Base-by-base conservation (phyloP, 1,140 invertebrate genomes). In the Drosophila burlai region DNA sequence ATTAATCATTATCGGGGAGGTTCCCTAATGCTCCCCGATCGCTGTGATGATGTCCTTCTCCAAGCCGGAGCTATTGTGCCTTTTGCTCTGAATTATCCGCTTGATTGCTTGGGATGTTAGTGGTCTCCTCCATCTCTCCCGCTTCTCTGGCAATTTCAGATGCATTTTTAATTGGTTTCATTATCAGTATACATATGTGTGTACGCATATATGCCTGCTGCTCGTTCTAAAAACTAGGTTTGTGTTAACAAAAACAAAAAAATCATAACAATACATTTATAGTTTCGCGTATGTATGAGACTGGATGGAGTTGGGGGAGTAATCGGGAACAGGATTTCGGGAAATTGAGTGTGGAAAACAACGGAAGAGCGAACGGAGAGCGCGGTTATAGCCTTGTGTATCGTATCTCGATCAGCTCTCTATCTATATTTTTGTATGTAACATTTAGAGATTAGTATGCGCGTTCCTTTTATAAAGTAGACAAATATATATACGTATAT, bases 161-260 rank as follows among this genome's bases (percentile, higher is more conserved):
- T 81, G 62, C 24, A 57, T 40, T 72, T 67, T 65, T 50, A 66
- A 66, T 61, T 55, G 62, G 43, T 79, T 43, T 76, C 29, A 55
- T 40, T 75, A 50, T 77, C 50, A 74, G 45, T 58, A 21, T 67
- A 71, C 69, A 50, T 62, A 45, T 77, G 40, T 55, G 31, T 62
- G 42, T 55, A 57, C 34, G 29, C 49, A 38, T 68, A 69, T 83
- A 34, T 64, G 65, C 68, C 66, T 83, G 58, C 66, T 83, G 58
- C 71, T 77, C 50, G 65, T 55, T 55, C 71, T 87, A 87, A 66
- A 57, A 87, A 80, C 80, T 89, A 83, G 68, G 59, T 78, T 80
- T 81, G 83, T 82, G 80, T 89, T 89, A 87, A 87, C 83, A 87
- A 89, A 87, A 87, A 87, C 73, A 79, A 83, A 77, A 74, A 85